phyloP scores from a whole-genome alignment of 2,888 invertebrate genomes.

The Seira musarum region DNA sequence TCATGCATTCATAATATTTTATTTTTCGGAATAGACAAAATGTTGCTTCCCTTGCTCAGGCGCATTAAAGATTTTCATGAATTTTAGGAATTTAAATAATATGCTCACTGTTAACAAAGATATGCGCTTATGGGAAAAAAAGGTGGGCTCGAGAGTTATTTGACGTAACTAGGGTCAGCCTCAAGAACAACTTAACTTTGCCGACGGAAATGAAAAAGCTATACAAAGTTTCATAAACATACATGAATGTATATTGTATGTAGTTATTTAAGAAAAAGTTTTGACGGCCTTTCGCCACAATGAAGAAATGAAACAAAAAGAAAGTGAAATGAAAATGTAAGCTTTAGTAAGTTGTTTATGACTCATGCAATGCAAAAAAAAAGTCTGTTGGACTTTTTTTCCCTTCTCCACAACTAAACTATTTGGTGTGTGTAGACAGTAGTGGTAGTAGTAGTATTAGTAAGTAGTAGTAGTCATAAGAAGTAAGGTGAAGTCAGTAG shows the following conservation, averaged over 20 bases:
- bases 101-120: too few species aligned
- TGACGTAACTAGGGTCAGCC: too few species aligned
- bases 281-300: conserved; percentile 13
- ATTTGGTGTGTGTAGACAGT: conserved; percentile 27
- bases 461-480: conserved; percentile 13
- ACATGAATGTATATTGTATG: conserved; percentile 15
- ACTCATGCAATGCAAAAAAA: conserved; percentile 41
- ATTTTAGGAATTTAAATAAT: too few species aligned
- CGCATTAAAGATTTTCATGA: too few species aligned
- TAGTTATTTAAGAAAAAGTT: neutral
- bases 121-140: too few species aligned
- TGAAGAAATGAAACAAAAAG: neutral
- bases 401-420: conserved; percentile 14
- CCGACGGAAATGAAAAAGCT: conserved; percentile 36
- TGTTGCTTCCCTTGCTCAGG: too few species aligned
- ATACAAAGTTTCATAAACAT: conserved; percentile 23
- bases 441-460: neutral
- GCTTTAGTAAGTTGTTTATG: conserved; percentile 52
- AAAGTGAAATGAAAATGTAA: conserved; percentile 33
- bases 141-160: too few species aligned
- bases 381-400: conserved; percentile 43
- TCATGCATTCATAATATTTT: too few species aligned
- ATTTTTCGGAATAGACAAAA: too few species aligned
- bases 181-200: conserved; percentile 3
- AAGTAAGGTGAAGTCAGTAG: conserved; percentile 40